Evolutionary conservation across 2,888 invertebrate genomes (phyloP).

Genomic region (Eumerus sabulonum): DNA sequence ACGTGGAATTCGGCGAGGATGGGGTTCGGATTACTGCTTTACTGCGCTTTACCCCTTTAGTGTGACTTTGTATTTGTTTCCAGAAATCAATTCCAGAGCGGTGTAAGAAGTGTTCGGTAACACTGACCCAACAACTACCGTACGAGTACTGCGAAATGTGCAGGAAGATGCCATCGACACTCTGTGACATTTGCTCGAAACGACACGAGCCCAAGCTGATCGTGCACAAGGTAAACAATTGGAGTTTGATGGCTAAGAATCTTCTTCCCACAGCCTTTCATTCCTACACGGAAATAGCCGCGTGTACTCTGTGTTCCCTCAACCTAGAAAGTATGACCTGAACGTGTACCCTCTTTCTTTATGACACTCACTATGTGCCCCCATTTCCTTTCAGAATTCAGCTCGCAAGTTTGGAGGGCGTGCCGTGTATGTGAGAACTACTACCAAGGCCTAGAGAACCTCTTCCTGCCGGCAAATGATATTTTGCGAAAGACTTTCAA

Average conservation of each 20-base stretch:
- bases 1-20: conserved; percentile 28
- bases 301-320: conserved; percentile 9
- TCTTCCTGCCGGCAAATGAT: conserved; percentile 6
- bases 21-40: conserved; percentile 5
- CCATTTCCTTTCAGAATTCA: too few species aligned
- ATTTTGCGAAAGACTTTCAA: conserved; percentile 19
- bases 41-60: not conserved
- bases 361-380: too few species aligned
- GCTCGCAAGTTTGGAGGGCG: conserved; percentile 22
- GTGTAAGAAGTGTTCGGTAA: conserved; percentile 31
- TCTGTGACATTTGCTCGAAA: conserved; percentile 34
- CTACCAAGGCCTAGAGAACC: conserved; percentile 2
- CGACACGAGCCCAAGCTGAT: not conserved
- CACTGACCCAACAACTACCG: not conserved
- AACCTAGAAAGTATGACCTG: conserved; percentile 14
- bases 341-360: too few species aligned
- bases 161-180: conserved; percentile 1
- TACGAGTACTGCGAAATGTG: conserved; percentile 31
- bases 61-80: conserved; percentile 1
- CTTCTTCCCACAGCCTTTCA: conserved; percentile 12
- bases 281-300: conserved; percentile 2
- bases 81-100: conserved; percentile 11
- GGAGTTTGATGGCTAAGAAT: conserved; percentile 13
- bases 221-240: not conserved
- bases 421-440: conserved; percentile 53